Evolutionary conservation across 2,113 vertebrate species (phyloP).

Genomic region (Fulmarus glacialis): DNA sequence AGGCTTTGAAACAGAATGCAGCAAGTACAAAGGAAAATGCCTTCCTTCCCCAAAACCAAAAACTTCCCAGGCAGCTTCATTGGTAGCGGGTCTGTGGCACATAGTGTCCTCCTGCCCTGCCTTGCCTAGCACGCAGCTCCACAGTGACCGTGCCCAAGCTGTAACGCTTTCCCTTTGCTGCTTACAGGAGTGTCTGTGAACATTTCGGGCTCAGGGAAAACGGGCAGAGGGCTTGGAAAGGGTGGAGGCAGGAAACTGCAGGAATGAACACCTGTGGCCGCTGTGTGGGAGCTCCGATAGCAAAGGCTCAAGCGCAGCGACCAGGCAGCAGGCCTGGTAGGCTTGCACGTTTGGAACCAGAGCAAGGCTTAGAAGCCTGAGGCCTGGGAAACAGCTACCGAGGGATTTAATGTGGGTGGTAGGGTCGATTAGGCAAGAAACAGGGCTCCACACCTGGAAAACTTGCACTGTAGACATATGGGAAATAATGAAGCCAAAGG

Average conservation of each 20-base stretch:
- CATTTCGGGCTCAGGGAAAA: background rate
- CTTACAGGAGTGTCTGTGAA: background rate
- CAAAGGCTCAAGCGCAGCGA: background rate
- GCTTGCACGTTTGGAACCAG: accelerated
- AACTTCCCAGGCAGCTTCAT: background rate
- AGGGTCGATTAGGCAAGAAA: background rate
- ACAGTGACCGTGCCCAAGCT: background rate
- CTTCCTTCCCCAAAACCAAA: background rate
- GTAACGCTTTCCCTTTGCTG: background rate
- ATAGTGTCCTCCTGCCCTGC: background rate
- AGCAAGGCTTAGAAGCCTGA: background rate
- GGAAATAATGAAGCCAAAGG: background rate
- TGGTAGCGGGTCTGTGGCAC: background rate
- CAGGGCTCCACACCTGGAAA: background rate
- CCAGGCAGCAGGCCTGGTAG: background rate
- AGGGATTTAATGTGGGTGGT: background rate
- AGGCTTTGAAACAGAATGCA: background rate
- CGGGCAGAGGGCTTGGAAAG: background rate
- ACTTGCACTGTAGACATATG: accelerated
- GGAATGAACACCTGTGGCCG: background rate
- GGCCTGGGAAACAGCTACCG: background rate
- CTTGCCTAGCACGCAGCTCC: background rate
- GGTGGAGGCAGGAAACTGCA: no score
- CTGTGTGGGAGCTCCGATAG: background rate
- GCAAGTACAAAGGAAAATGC: background rate